These are phyloP conservation scores for Capreolus pygargus DNA, from an alignment of 2,113 vertebrate genomes.

Conservation along the genomic window DNA sequence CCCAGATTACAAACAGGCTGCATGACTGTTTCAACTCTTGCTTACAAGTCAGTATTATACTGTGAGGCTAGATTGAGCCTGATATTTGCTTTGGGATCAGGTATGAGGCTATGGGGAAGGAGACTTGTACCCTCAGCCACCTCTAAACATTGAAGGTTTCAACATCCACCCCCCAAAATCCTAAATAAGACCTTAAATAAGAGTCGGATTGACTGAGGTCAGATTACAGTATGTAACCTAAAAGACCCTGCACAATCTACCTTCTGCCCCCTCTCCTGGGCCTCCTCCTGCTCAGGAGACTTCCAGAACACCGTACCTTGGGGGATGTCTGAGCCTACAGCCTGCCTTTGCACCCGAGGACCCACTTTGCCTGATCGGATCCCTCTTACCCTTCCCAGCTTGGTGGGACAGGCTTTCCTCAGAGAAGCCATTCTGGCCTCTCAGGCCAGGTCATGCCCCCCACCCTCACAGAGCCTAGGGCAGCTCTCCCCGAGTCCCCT, in stretches of 20 bases:
- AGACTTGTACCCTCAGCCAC: not conserved
- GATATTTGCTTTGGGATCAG: not conserved
- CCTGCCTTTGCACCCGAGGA: accelerated
- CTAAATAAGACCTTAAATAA: not conserved
- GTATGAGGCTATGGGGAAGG: not conserved
- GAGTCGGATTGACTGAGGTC: not conserved
- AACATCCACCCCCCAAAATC: not conserved
- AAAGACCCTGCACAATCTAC: accelerated
- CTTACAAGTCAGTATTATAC: not conserved
- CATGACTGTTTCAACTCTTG: not conserved
- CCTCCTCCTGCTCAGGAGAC: not conserved
- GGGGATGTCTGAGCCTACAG: accelerated
- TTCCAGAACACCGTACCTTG: accelerated
- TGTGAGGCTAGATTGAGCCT: not conserved
- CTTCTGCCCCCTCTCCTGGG: not conserved
- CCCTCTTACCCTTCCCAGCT: not conserved
- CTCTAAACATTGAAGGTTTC: not conserved
- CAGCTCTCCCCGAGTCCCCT: not conserved
- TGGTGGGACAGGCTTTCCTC: not conserved
- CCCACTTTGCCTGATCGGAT: not conserved
- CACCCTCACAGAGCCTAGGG: accelerated
- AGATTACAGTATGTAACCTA: accelerated
- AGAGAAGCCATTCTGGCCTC: not conserved
- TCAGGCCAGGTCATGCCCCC: not conserved
- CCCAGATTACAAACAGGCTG: not conserved